These are phyloP conservation scores for Acomys russatus DNA, from an alignment of 2,797 vertebrate species.

Conservation along the genomic window DNA sequence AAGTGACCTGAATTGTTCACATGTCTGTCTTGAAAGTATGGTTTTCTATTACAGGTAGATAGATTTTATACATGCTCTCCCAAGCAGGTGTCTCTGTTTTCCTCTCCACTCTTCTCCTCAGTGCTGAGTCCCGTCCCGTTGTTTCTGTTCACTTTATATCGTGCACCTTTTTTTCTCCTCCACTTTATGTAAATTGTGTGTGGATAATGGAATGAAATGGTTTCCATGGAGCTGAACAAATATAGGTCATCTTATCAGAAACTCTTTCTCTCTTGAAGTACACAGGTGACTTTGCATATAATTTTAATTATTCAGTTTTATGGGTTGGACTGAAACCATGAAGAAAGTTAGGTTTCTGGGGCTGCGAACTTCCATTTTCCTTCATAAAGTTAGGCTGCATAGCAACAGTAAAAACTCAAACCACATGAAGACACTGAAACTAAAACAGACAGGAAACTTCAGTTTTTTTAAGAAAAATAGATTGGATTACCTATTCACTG, in stretches of 20 bases:
- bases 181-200: constrained; percentile 90
- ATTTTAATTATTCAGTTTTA: constrained; percentile 86
- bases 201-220: constrained; percentile 90
- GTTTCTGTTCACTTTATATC: constrained; percentile 84
- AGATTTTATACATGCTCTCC: constrained; percentile 55
- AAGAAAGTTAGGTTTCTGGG: constrained; percentile 81
- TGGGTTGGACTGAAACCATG: constrained; percentile 75
- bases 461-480: constrained; percentile 3
- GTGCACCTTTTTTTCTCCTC: constrained; percentile 79
- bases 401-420: constrained; percentile 43
- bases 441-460: background rate
- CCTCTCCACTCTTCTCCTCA: constrained; percentile 72
- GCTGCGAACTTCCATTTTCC: constrained; percentile 65
- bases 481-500: constrained; percentile 20
- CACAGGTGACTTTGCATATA: constrained; percentile 86
- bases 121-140: constrained; percentile 76
- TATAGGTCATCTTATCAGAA: constrained; percentile 87
- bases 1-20: constrained; percentile 1
- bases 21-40: background rate
- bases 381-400: constrained; percentile 30
- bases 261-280: constrained; percentile 87
- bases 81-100: constrained; percentile 80
- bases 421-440: constrained; percentile 33
- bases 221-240: constrained; percentile 91
- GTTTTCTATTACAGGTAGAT: background rate